Conservation (phyloP, 1,140 invertebrate species). For the Aricia agestis region DNA sequence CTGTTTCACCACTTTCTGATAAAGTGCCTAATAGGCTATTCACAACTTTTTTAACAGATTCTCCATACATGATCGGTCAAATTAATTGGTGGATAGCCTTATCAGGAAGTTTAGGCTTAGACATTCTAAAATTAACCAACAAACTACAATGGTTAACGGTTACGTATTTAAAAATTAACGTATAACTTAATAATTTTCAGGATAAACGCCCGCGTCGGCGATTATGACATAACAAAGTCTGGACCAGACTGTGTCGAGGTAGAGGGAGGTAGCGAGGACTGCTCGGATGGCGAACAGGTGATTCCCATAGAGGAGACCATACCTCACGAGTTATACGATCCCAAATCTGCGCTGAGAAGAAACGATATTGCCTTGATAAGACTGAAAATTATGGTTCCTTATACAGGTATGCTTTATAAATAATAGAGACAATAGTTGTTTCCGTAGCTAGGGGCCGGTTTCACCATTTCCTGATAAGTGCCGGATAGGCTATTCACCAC, state of each 20-base stretch:
- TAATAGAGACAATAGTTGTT: background rate
- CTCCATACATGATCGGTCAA: too few relatives aligned
- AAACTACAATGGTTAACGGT: too few relatives aligned
- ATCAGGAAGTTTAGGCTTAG: too few relatives aligned
- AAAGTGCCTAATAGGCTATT: too few relatives aligned
- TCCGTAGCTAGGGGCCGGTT: too few relatives aligned
- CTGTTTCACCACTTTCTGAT: too few relatives aligned
- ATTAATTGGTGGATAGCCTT: too few relatives aligned
- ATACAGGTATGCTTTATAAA: constrained; percentile 35
- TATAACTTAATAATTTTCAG: constrained; percentile 31
- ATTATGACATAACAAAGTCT: constrained; percentile 39
- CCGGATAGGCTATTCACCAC: too few relatives aligned
- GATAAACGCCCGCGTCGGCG: constrained; percentile 43
- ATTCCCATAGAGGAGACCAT: constrained; percentile 50
- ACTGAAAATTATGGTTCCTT: constrained; percentile 37
- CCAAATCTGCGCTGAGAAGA: constrained; percentile 29
- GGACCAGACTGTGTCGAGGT: constrained; percentile 42
- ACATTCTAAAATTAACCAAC: too few relatives aligned
- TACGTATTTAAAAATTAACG: background rate
- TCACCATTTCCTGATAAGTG: too few relatives aligned
- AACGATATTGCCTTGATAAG: constrained; percentile 61
- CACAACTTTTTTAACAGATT: too few relatives aligned
- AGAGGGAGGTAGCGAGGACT: constrained; percentile 36
- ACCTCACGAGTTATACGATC: constrained; percentile 46
- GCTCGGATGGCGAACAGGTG: constrained; percentile 34